Evolutionary conservation across 2,888 invertebrate species (phyloP).

Genomic region (Zygaena filipendulae): DNA sequence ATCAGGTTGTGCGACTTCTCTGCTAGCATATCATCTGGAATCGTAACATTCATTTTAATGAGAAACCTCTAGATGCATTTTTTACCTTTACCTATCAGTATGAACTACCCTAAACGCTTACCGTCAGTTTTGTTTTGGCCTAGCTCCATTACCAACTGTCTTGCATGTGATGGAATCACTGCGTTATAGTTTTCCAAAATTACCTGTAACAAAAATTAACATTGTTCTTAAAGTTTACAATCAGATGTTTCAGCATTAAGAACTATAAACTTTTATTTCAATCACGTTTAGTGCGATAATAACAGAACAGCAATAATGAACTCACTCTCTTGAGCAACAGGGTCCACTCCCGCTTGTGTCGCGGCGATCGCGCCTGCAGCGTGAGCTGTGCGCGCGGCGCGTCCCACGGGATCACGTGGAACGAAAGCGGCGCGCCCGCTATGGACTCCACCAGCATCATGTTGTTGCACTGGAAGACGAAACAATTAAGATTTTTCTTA

Average conservation of each 20-base stretch:
- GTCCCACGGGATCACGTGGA: constrained; percentile 97
- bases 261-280: no score
- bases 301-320: no score
- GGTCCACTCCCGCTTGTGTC: constrained; percentile 85
- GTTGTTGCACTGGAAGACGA: constrained; percentile 87
- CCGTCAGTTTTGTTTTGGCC: constrained; percentile 81
- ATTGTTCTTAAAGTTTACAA: no score
- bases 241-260: no score
- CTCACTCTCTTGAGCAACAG: constrained; percentile 66
- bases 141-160: constrained; percentile 90
- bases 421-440: constrained; percentile 92
- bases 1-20: constrained; percentile 68
- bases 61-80: not conserved
- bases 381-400: constrained; percentile 93
- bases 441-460: constrained; percentile 97
- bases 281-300: no score
- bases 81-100: not conserved
- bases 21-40: constrained; percentile 71
- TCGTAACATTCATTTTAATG: no score
- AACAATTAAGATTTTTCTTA: constrained; percentile 3
- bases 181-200: constrained; percentile 94
- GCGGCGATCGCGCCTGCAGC: constrained; percentile 81
- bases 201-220: constrained; percentile 71
- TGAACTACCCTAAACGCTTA: no score
- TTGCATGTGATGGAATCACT: constrained; percentile 93